These are phyloP conservation scores for Zaprionus lineosus DNA, from an alignment of 2,888 invertebrate genomes.

Conservation along the genomic window DNA sequence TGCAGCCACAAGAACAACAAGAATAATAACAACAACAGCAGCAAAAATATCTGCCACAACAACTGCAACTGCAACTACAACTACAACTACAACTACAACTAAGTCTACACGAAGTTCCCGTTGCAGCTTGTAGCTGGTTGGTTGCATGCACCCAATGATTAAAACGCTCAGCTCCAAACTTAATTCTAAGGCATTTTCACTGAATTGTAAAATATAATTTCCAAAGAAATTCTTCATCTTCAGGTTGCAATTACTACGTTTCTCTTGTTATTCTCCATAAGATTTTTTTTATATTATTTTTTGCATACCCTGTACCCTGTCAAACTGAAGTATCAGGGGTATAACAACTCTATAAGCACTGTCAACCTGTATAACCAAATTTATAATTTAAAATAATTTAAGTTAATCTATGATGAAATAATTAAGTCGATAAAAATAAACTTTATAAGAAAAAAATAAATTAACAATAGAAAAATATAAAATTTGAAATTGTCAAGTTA, in stretches of 20 bases:
- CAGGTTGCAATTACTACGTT: constrained; percentile 61
- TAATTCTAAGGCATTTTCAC: constrained; percentile 74
- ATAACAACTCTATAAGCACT: too few relatives aligned
- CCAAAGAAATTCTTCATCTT: constrained; percentile 60
- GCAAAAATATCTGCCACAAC: constrained; percentile 4
- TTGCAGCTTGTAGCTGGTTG: constrained; percentile 38
- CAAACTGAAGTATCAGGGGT: too few relatives aligned
- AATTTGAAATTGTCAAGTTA: too few relatives aligned
- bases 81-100: constrained; percentile 12
- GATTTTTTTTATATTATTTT: constrained; percentile 9
- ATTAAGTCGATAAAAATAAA: too few relatives aligned
- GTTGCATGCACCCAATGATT: constrained; percentile 73
- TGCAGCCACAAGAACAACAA: too few relatives aligned
- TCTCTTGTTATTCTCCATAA: constrained; percentile 44
- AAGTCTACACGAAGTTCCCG: constrained; percentile 45
- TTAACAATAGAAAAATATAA: too few relatives aligned
- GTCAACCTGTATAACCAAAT: too few relatives aligned
- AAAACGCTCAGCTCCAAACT: constrained; percentile 67
- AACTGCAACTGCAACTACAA: constrained; percentile 19
- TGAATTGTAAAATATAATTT: constrained; percentile 75
- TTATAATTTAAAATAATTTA: not conserved
- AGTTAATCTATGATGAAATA: too few relatives aligned
- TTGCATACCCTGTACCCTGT: constrained; percentile 15
- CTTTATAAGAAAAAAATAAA: too few relatives aligned
- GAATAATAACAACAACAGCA: constrained; percentile 9